Percentiles rank a stretch among this genome's conserved stretches.
Evolutionary conservation across 2,113 vertebrate genomes (phyloP).

Genomic region (Arvicanthis niloticus): DNA sequence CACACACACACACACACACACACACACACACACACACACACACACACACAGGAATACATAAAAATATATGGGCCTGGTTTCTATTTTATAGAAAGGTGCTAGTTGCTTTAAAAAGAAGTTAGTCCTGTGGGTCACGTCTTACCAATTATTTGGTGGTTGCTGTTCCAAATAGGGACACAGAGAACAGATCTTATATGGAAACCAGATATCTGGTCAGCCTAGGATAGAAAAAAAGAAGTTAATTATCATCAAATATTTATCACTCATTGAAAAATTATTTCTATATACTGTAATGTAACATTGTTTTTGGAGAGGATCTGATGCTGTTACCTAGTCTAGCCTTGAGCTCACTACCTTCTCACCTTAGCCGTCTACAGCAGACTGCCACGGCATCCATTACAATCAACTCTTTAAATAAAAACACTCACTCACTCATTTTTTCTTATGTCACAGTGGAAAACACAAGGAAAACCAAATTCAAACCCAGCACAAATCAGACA

Average conservation of each 20-base stretch:
- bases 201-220: slow-evolving; percentile 98
- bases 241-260: slow-evolving; percentile 56
- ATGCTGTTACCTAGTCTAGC: neutral
- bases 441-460: slow-evolving; percentile 21
- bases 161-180: slow-evolving; percentile 99
- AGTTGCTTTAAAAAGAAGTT: slow-evolving; percentile 43
- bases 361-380: too few relatives aligned
- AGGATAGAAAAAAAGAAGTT: slow-evolving; percentile 78
- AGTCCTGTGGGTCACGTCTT: slow-evolving; percentile 80
- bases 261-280: neutral
- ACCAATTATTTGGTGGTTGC: slow-evolving; percentile 99
- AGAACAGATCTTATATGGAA: slow-evolving; percentile 99
- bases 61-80: neutral
- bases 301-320: neutral
- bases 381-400: too few relatives aligned
- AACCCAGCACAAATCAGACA: slow-evolving; percentile 10
- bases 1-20: neutral
- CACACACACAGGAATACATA: neutral
- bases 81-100: slow-evolving; percentile 10
- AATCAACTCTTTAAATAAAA: neutral
- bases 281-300: neutral
- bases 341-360: neutral
- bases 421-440: neutral
- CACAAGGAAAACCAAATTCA: slow-evolving; percentile 11
- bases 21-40: neutral